Base-by-base conservation (phyloP, 2,888 invertebrate species). In the Sepioteuthis lessoniana region DNA sequence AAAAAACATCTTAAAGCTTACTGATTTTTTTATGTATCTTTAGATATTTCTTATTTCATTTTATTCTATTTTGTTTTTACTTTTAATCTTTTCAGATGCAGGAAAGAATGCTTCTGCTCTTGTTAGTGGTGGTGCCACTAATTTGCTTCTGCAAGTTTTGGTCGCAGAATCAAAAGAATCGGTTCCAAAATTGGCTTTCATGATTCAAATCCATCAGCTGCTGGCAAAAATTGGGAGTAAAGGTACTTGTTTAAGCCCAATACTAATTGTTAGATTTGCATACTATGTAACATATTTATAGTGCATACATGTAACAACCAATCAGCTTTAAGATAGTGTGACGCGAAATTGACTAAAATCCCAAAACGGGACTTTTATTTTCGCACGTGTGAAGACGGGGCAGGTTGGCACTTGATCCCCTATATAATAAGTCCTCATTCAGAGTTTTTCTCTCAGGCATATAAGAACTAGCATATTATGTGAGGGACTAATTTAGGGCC, bases 141-240 rank as follows among this genome's bases (percentile, higher is more conserved):
- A 96, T 93, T 95, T 96, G 31, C 95, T 97, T 94, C 96, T 97
- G 94, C 96, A 96, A 46, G 95, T 96, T 1, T 94, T 97, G 76
- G 96, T 96, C 37, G 95, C 95, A 55, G 96, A 96, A 94, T 94
- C 96, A 31, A 96, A 95, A 46, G 95, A 96, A 94, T 95, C 96
- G 42, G 94, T 95, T 35, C 94, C 95, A 21, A 94, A 95, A 28
- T 96, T 97, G 93, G 97, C 97, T 19, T 94, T 96, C 31, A 95
- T 97, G 93, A 90, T 97, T 38, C 92, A 95, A 19, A 95, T 96
- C 90, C 97, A 97, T 94, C 96, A 96, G 92, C 95, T 97, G 28
- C 95, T 97, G 37, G 96, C 96, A n/a, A 96, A 96, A 94, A 95
- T 97, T 19, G 97, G 96, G 25, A 96, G 96, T n/a, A 97, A 97